phyloP scores from a whole-genome alignment of 2,113 vertebrate genomes.

The Piprites chloris region DNA sequence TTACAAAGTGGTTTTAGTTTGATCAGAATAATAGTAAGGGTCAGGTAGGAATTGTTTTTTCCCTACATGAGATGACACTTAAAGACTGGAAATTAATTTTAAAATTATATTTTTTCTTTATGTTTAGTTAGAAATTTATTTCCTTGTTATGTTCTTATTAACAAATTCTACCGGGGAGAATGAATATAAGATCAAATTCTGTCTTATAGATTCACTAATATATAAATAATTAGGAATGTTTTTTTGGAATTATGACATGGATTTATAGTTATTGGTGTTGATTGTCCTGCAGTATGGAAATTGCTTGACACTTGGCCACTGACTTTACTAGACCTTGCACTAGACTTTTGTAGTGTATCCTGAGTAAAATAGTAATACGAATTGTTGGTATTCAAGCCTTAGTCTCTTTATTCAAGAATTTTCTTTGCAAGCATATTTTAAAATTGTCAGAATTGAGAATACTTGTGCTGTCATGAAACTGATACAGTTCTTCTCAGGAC shows the following conservation, averaged over 20 bases:
- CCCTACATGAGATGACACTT: neutral
- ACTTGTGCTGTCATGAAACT: neutral
- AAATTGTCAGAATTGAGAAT: neutral
- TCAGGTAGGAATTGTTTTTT: neutral
- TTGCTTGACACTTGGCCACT: neutral
- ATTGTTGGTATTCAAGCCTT: neutral
- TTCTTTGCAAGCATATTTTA: neutral
- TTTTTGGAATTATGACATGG: neutral
- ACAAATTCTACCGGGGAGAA: neutral
- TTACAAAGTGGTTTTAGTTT: neutral
- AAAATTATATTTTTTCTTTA: neutral
- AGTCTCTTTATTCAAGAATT: neutral
- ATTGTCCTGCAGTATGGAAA: neutral
- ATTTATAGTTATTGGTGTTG: neutral
- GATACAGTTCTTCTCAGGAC: accelerated
- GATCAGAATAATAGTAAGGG: neutral
- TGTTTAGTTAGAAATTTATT: neutral
- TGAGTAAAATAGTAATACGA: neutral
- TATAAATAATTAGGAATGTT: neutral
- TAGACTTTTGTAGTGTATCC: neutral
- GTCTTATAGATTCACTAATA: neutral
- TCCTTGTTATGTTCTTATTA: neutral
- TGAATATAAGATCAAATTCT: neutral
- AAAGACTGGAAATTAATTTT: neutral
- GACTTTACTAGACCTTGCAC: neutral